A percentile compares a stretch with the other conserved stretches of the same genome.
Conservation (phyloP, 2,888 invertebrate genomes). For the Agonopterix alstromeriana region DNA sequence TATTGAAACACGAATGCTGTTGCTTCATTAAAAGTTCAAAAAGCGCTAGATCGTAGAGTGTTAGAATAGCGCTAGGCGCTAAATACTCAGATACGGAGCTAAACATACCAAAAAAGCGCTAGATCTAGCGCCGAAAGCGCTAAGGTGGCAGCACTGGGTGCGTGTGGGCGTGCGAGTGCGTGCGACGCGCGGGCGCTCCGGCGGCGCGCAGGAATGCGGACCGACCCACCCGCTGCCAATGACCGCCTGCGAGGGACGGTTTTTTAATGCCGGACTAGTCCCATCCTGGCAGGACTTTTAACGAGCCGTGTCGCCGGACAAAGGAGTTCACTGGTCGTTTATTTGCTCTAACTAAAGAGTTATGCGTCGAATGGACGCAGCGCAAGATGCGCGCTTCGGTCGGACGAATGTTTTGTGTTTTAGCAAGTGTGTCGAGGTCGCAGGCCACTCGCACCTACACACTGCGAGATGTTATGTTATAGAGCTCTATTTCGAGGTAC, state of each 20-base stretch:
- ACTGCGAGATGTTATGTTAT: conserved; percentile 19
- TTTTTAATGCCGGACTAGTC: conserved; percentile 61
- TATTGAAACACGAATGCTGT: no score
- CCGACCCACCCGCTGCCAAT: conserved; percentile 72
- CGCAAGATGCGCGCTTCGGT: background rate
- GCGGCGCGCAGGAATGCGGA: conserved; percentile 70
- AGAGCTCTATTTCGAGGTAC: conserved; percentile 20
- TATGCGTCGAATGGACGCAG: background rate
- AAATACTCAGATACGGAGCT: no score
- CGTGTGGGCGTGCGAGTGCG: conserved; percentile 55
- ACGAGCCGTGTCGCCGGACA: conserved; percentile 39
- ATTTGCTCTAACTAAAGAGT: conserved; percentile 1
- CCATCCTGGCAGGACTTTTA: conserved; percentile 56
- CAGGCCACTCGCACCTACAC: conserved; percentile 26
- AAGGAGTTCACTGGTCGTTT: conserved; percentile 19
- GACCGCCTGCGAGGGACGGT: conserved; percentile 69
- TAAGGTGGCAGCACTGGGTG: conserved; percentile 25
- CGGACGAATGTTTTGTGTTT: conserved; percentile 1
- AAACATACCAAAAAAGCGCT: no score
- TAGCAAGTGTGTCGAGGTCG: conserved; percentile 34
- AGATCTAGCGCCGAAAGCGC: conserved; percentile 6
- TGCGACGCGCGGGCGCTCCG: conserved; percentile 43
- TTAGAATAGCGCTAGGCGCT: conserved; percentile 1
- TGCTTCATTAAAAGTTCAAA: no score
- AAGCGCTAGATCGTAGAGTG: no score